Evolutionary conservation across 1,140 invertebrate species (phyloP), one percentile per base, ranked within the genome.

Genomic region (Macrosteles quadrilineatus): DNA sequence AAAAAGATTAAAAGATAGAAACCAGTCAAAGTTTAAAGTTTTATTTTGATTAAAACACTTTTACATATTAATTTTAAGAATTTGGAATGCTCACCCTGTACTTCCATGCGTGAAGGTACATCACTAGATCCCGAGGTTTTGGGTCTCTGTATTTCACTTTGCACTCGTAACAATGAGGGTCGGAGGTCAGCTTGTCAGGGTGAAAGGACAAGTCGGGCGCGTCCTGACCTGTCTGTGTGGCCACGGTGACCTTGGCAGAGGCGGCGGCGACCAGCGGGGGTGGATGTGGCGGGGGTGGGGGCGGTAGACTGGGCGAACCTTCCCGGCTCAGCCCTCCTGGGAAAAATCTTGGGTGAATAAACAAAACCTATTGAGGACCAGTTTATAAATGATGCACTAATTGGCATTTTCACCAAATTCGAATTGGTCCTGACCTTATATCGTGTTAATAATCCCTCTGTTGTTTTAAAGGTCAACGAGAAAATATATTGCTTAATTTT

Each of bases 151-250:
- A 97, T 64, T 92, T 86, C 14, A 94, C 90, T 80, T 93, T 93
- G 80, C 96, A 98, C 80, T 97, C 93, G 78, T 93, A 92, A 82
- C 96, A 98, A 77, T 96, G 90, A 1, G 90, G 87, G 77, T 97
- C 94, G 1, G 89, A 83, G 0, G 89, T 89, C 80, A 94, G 86
- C 80, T 91, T 92, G 31, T 90, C 86, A n/a, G 86, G 83, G 72
- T 90, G 86, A 77, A 90, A 93, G 14, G 79, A 81, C 30, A 85
- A 83, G 72, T 89, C 87, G 0, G 89, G 87, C 1, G 87, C 84
- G 76, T 90, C 90, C 63, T 91, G 90, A 1, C 90, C 91, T 0
- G 91, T 94, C 80, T 94, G 91, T 0, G 91, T 93, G 2, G 90
- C 90, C 6, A 92, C 91, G 53, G 91, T 92, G 53, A 91, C 88